Percentiles rank a stretch among this genome's conserved stretches.
phyloP scores from a whole-genome alignment of 2,797 vertebrate species.

The Sebastes kiyomatsui region DNA sequence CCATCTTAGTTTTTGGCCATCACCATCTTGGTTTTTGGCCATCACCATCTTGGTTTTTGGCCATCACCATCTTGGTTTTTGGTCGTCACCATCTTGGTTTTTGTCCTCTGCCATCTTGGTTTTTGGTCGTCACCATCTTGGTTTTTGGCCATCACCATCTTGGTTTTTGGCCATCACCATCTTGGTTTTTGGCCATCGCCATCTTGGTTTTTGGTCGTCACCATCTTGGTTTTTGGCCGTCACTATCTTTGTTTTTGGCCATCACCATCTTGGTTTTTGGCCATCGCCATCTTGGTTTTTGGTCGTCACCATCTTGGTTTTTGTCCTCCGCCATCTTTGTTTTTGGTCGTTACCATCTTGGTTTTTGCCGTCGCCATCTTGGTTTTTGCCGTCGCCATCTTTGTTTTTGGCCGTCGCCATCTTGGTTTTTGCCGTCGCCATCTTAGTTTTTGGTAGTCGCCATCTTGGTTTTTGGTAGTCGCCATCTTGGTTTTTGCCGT shows the following conservation, averaged over 20 bases:
- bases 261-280: rapidly evolving
- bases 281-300: rapidly evolving
- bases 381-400: no score
- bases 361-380: no score
- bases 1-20: rapidly evolving
- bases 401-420: rapidly evolving
- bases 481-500: no score
- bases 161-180: rapidly evolving
- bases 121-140: rapidly evolving
- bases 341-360: no score
- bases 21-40: rapidly evolving
- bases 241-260: no score
- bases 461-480: no score
- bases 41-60: rapidly evolving
- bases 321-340: rapidly evolving
- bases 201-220: rapidly evolving
- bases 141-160: rapidly evolving
- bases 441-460: rapidly evolving
- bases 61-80: rapidly evolving
- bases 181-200: rapidly evolving
- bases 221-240: rapidly evolving
- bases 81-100: rapidly evolving
- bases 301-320: rapidly evolving
- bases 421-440: no score
- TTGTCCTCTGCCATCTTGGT: rapidly evolving